A percentile compares a stretch with the other conserved stretches of the same genome.
These are phyloP conservation scores for Pristionchus japonicus DNA, from an alignment of 2,888 invertebrate genomes.

Conservation along the genomic window DNA sequence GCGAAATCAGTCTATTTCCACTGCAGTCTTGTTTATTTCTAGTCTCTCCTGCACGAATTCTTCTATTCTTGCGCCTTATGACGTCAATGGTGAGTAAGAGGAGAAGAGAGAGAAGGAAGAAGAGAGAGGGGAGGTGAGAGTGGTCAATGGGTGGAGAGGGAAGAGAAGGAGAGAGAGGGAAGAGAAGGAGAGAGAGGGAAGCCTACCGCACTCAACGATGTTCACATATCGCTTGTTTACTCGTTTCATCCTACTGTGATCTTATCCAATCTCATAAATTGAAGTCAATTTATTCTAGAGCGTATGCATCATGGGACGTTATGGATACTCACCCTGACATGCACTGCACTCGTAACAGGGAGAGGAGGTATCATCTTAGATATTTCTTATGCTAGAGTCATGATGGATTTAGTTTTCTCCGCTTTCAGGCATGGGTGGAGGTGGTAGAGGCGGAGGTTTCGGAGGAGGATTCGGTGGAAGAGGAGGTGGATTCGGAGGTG, in stretches of 20 bases:
- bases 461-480: no score
- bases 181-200: no score
- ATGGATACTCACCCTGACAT: neutral
- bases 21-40: neutral
- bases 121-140: neutral
- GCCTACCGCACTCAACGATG: neutral
- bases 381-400: neutral
- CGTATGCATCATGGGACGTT: neutral
- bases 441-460: neutral
- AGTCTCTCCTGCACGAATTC: neutral
- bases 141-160: neutral
- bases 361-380: no score
- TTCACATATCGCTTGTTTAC: neutral
- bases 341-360: neutral
- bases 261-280: neutral
- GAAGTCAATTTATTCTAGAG: neutral
- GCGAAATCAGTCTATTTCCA: neutral
- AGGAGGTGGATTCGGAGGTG: neutral
- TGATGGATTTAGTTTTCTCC: neutral
- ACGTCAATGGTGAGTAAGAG: neutral
- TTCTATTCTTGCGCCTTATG: neutral
- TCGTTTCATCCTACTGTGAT: neutral
- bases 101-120: neutral
- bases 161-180: neutral
- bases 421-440: neutral